These are phyloP conservation scores for Sesamia inferens DNA, from an alignment of 2,888 invertebrate genomes.

Conservation along the genomic window DNA sequence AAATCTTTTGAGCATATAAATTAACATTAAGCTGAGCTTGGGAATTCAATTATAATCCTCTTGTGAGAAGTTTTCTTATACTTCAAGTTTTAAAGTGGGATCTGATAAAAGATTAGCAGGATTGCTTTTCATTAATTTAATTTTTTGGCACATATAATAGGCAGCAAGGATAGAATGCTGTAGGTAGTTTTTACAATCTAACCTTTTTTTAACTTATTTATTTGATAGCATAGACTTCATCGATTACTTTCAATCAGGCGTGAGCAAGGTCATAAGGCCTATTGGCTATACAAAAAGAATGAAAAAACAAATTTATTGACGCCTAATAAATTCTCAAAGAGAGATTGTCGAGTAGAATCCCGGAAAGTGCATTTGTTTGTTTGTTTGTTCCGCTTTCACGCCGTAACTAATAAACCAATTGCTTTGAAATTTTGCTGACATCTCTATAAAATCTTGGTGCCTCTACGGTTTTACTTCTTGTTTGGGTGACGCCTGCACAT, in stretches of 20 bases:
- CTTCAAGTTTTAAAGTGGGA: not conserved
- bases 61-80: not conserved
- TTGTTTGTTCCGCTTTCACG: no score
- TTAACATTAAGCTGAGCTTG: slow-evolving; percentile 14
- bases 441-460: no score
- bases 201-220: not conserved
- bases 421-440: no score
- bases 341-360: not conserved
- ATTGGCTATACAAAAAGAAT: not conserved
- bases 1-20: slow-evolving; percentile 46
- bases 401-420: no score
- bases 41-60: slow-evolving; percentile 12
- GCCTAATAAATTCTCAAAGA: not conserved
- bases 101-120: not conserved
- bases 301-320: not conserved
- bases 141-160: no score
- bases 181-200: no score
- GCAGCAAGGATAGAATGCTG: no score
- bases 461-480: no score
- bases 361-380: no score
- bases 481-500: no score
- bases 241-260: not conserved
- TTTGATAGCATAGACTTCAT: not conserved
- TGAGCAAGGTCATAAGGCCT: not conserved
- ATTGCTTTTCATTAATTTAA: not conserved